Conservation (phyloP, 1,140 invertebrate genomes). For the Rhagoletis zephyria region DNA sequence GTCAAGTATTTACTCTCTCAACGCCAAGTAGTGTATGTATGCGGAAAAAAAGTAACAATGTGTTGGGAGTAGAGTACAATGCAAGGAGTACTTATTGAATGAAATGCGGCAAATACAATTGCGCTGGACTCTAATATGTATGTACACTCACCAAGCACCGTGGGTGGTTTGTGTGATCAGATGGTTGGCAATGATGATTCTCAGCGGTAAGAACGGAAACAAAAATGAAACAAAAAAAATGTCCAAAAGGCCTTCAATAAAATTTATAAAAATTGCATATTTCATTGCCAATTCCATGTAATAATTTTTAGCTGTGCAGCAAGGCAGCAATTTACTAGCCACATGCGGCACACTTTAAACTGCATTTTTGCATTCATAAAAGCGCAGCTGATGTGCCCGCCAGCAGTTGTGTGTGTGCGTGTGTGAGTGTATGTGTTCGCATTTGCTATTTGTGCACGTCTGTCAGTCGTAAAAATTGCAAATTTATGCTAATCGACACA, state of each 20-base stretch:
- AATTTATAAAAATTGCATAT: slow-evolving; percentile 48
- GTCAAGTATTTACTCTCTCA: too few relatives aligned
- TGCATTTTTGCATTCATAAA: neutral
- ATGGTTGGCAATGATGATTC: too few relatives aligned
- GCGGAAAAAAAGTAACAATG: too few relatives aligned
- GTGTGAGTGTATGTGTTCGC: neutral
- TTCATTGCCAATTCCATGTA: slow-evolving; percentile 49
- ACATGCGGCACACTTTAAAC: slow-evolving; percentile 39
- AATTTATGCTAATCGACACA: slow-evolving; percentile 51
- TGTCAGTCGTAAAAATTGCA: slow-evolving; percentile 49
- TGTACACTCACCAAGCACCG: neutral
- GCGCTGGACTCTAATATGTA: too few relatives aligned
- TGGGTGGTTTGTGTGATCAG: slow-evolving; percentile 4
- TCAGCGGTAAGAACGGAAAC: too few relatives aligned
- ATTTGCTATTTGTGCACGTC: slow-evolving; percentile 41
- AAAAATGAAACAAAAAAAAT: neutral
- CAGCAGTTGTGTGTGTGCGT: neutral
- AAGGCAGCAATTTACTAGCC: slow-evolving; percentile 33
- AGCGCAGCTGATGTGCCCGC: neutral
- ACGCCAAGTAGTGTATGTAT: too few relatives aligned
- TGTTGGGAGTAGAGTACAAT: too few relatives aligned
- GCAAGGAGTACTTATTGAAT: too few relatives aligned
- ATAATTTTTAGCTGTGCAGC: slow-evolving; percentile 34
- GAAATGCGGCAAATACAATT: too few relatives aligned
- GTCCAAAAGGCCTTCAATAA: slow-evolving; percentile 27